Conservation (phyloP, 2,797 vertebrate genomes). For the Esox lucius region DNA sequence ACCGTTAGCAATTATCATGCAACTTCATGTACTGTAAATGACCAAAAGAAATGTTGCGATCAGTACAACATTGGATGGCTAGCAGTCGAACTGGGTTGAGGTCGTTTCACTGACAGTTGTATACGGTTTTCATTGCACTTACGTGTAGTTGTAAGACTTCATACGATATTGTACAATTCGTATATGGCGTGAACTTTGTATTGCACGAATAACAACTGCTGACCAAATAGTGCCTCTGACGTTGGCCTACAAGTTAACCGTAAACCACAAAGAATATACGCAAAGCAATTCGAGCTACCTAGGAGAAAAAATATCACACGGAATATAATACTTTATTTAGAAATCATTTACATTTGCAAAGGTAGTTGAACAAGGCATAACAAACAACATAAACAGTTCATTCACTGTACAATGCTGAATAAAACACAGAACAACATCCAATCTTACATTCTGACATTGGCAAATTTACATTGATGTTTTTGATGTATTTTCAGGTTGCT, state of each 20-base stretch:
- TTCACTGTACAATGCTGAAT: not conserved
- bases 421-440: not conserved
- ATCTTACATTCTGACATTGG: not conserved
- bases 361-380: too few species aligned
- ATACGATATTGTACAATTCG: not conserved
- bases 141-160: not conserved
- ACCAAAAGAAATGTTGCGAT: too few species aligned
- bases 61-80: not conserved
- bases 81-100: not conserved
- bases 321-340: not conserved
- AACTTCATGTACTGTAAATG: not conserved
- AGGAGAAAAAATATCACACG: not conserved
- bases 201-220: not conserved
- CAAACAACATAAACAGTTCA: not conserved
- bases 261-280: not conserved
- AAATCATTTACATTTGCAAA: not conserved
- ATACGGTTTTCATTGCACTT: not conserved
- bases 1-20: not conserved
- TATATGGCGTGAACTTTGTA: not conserved
- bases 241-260: not conserved
- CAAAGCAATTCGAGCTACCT: not conserved
- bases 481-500: conserved; percentile 65
- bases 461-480: conserved; percentile 2
- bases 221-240: too few species aligned
- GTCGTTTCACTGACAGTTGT: not conserved